Evolutionary conservation across 1,140 invertebrate species (phyloP).

Genomic region (Anastrepha obliqua): DNA sequence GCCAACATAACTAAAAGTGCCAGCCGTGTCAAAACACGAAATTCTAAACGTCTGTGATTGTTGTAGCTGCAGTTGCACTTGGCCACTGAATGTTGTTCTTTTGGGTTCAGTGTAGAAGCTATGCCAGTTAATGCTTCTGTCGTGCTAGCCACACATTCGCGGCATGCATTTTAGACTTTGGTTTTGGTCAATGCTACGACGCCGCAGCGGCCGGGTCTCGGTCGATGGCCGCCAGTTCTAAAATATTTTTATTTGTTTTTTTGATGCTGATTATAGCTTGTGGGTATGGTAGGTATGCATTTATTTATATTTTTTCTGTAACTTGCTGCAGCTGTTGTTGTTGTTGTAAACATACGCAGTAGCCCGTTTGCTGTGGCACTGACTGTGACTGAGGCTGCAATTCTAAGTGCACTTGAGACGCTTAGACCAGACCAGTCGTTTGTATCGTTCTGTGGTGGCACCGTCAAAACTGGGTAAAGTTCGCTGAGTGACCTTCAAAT

Average conservation of each 20-base stretch:
- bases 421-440: background rate
- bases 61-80: background rate
- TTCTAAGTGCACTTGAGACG: slow-evolving; percentile 46
- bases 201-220: background rate
- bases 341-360: background rate
- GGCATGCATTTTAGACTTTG: slow-evolving; percentile 22
- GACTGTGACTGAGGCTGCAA: slow-evolving; percentile 30
- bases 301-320: slow-evolving; percentile 8
- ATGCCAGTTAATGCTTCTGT: background rate
- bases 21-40: background rate
- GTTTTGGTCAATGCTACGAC: slow-evolving; percentile 33
- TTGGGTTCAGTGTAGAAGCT: background rate
- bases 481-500: slow-evolving; percentile 68
- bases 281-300: background rate
- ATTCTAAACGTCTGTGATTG: slow-evolving; percentile 6
- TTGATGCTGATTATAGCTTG: slow-evolving; percentile 1
- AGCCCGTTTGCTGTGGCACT: slow-evolving; percentile 23
- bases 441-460: background rate
- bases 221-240: background rate
- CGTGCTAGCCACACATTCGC: background rate
- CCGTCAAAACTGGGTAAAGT: slow-evolving; percentile 71
- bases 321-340: slow-evolving; percentile 21
- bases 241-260: background rate
- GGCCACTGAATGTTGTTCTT: background rate
- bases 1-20: background rate